phyloP scores from a whole-genome alignment of 2,888 invertebrate species.

The Hetaerina titia region DNA sequence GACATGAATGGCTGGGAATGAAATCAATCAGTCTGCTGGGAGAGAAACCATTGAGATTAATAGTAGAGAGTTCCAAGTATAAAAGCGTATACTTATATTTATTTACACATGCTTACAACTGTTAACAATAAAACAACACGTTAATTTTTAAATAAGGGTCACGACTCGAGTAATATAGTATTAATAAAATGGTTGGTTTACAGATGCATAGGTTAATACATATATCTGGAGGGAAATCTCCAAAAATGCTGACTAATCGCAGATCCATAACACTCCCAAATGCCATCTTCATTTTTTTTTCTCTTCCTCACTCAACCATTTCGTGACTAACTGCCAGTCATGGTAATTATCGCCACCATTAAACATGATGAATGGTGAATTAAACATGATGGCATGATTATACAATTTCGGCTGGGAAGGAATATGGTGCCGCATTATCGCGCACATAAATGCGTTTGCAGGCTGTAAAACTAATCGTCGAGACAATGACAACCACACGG shows the following conservation, averaged over 20 bases:
- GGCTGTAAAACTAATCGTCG: background rate
- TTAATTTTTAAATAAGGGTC: too few relatives aligned
- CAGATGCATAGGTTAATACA: too few relatives aligned
- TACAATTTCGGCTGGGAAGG: background rate
- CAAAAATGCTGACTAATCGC: background rate
- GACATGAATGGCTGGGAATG: too few relatives aligned
- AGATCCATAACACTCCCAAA: background rate
- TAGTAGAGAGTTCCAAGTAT: too few relatives aligned
- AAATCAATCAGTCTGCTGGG: too few relatives aligned
- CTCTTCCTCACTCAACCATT: background rate
- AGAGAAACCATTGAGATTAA: too few relatives aligned
- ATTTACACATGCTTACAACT: too few relatives aligned
- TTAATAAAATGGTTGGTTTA: too few relatives aligned
- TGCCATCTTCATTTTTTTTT: background rate
- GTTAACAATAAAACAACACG: too few relatives aligned
- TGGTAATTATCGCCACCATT: background rate
- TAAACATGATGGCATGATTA: conserved; percentile 22
- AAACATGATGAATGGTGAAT: background rate
- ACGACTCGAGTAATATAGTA: too few relatives aligned
- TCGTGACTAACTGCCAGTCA: background rate
- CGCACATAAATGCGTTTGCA: background rate
- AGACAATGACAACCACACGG: background rate
- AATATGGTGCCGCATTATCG: background rate
- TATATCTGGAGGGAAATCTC: background rate
- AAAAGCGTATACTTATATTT: too few relatives aligned